Evolutionary conservation across 2,113 vertebrate genomes (phyloP), one percentile per base, ranked within the genome.

Genomic region (Hylia prasina): DNA sequence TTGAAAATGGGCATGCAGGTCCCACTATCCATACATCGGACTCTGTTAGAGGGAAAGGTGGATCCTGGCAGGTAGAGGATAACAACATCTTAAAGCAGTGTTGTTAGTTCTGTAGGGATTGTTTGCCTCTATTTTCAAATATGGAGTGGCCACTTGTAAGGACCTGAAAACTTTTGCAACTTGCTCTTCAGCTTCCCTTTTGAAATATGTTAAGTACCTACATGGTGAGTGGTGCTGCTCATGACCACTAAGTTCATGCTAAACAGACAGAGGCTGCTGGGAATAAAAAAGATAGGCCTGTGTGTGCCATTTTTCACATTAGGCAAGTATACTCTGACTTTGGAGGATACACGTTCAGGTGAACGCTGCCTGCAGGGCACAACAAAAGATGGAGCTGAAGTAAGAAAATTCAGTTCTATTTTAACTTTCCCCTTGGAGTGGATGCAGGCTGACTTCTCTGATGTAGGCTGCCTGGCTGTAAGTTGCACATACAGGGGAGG

Each of bases 391-490:
- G 84, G 79, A 93, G 65, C 60, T 69, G 85, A 70, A 94, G 63
- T 44, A 86, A 86, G 82, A 89, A 57, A 70, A 45, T n/a, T 78
- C 40, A 65, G 85, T 93, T 93, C 82, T 92, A 56, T 86, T 94
- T 96, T 90, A 90, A 54, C 82, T 81, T 88, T 93, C 68, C 84
- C 66, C 78, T 95, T 66, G 64, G 73, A 91, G 61, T 39, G 31
- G 56, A 56, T 71, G 71, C 68, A 93, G 50, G 44, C 56, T 48
- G 45, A 79, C 42, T 89, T 57, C 71, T 83, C 84, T 64, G 54
- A 39, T 64, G 50, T 42, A 68, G 58, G 58, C 78, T 80, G 66
- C 42, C 39, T 45, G 31, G 65, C 87, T 60, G 1, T 9, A 60
- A 63, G 22, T 7, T 70, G 39, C 35, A 31, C 5, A 1, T 16